Conservation (phyloP, 2,888 invertebrate species). For the Drosophila nr. perissopoda region DNA sequence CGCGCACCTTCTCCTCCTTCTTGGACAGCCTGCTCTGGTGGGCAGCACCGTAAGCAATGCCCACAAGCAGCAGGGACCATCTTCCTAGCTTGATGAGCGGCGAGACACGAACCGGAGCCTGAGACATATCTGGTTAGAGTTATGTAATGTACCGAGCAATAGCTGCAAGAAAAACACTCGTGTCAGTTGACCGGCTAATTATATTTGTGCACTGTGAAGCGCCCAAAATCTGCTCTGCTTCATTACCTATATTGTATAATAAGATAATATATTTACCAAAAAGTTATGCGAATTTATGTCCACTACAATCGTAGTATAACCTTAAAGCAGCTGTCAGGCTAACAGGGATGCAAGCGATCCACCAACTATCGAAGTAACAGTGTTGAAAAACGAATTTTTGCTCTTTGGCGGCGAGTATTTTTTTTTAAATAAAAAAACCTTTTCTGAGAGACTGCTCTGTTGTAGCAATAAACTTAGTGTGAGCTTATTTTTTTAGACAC, state of each 20-base stretch:
- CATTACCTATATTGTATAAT: slow-evolving; percentile 6
- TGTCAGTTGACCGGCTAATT: slow-evolving; percentile 10
- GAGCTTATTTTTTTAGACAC: neutral
- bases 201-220: neutral
- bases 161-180: slow-evolving; percentile 47
- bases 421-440: neutral
- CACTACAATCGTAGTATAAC: slow-evolving; percentile 62
- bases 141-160: slow-evolving; percentile 78
- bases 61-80: slow-evolving; percentile 91
- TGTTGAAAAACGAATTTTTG: slow-evolving; percentile 22
- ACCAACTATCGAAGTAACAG: slow-evolving; percentile 17
- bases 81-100: slow-evolving; percentile 93
- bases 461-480: neutral
- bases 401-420: neutral
- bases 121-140: slow-evolving; percentile 80
- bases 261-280: slow-evolving; percentile 60
- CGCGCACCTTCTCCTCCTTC: slow-evolving; percentile 88
- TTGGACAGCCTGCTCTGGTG: slow-evolving; percentile 89
- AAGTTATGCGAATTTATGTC: slow-evolving; percentile 45
- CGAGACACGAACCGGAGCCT: slow-evolving; percentile 91
- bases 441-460: neutral
- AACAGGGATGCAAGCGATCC: slow-evolving; percentile 49
- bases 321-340: slow-evolving; percentile 78
- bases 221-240: too few relatives aligned
- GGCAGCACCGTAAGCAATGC: slow-evolving; percentile 91